Evolutionary conservation across 2,888 invertebrate genomes (phyloP), one percentile per base, ranked within the genome.

Genomic region (Sphaerophoria taeniata): DNA sequence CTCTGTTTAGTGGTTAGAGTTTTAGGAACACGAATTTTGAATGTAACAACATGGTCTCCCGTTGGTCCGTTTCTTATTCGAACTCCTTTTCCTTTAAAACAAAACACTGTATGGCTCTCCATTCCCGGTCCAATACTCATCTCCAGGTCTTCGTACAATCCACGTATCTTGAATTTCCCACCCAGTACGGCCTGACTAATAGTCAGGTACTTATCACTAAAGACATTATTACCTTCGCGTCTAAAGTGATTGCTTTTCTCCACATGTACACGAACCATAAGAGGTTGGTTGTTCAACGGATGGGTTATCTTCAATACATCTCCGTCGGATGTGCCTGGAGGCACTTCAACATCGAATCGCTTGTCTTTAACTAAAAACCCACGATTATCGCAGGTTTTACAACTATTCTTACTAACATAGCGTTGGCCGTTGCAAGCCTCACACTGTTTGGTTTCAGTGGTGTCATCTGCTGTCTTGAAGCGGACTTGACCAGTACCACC

Each of bases 181-280:
- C 91, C 92, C 4, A 92, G 77, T 11, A 92, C 88, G 0, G 91
- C 92, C 56, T 92, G 90, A 7, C 89, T 89, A 6, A 92, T 88
- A 24, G 89, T 90, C 0, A 92, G 58, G 63, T 89, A 88, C 70
- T 90, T 90, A 24, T 90, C 90, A 0, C 90, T 90, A 16, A 83
- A 67, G 0, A 92, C 87, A 72, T 92, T 89, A n/a, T 89, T 89
- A 24, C 90, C 91, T 0, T 88, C 67, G 5, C 91, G 90, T 4
- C 88, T 88, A 61, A 90, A 92, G 6, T 91, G 89, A 6, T 89
- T 89, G 14, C 89, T 91, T 14, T 85, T 77, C 0, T 88, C 87
- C 1, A 91, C 91, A 34, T 88, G 82, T 0, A 92, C 72, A 3
- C 88, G 88, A 58, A 90, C 89, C n/a, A 87, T 88, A 0, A 90